Conservation (phyloP, 2,113 vertebrate genomes). For the Loxodonta africana region DNA sequence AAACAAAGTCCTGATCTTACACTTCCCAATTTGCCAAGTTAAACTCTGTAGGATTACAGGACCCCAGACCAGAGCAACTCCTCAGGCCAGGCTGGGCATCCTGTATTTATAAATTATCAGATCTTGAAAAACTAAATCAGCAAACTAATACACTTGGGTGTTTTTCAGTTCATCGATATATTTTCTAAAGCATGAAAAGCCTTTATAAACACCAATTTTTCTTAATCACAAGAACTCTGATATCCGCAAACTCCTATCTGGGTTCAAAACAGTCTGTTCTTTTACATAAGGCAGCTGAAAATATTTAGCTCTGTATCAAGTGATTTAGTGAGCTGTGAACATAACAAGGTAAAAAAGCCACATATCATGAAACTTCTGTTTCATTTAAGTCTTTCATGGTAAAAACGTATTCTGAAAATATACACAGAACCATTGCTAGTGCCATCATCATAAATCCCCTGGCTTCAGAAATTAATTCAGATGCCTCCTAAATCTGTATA, state of each 20-base stretch:
- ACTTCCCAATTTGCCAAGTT: not conserved
- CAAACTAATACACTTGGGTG: not conserved
- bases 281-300: not conserved
- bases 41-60: not conserved
- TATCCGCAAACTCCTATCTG: not conserved
- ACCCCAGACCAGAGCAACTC: not conserved
- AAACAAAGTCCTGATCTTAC: not conserved
- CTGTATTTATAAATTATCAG: not conserved
- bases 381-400: not conserved
- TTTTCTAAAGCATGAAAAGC: not conserved
- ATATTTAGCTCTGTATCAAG: not conserved
- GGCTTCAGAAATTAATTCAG: not conserved
- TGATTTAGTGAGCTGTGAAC: not conserved
- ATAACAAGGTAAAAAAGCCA: not conserved
- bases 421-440: not conserved
- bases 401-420: not conserved
- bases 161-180: not conserved
- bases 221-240: not conserved
- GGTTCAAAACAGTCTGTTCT: slow-evolving; percentile 4
- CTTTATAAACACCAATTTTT: not conserved
- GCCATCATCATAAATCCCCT: not conserved
- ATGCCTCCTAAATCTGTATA: not conserved
- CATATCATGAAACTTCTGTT: not conserved
- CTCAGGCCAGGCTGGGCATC: not conserved
- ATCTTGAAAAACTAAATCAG: not conserved